Conservation (phyloP, 1,140 invertebrate species). For the Drosophila ercepeae region DNA sequence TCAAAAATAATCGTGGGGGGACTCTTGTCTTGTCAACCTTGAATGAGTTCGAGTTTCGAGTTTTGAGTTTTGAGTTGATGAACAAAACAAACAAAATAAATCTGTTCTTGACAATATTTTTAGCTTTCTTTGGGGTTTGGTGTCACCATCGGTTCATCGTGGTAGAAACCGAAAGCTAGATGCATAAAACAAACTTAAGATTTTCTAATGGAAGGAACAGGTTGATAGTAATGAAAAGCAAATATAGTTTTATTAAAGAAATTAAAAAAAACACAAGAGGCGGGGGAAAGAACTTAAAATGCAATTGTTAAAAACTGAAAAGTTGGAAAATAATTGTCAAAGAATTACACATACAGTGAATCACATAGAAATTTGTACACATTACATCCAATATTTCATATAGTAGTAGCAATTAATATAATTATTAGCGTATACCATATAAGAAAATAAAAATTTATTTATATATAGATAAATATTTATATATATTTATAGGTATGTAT, state of each 20-base stretch:
- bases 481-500: constrained; percentile 53
- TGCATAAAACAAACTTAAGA: constrained; percentile 45
- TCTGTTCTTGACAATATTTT: background rate
- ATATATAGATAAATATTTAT: constrained; percentile 62
- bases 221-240: constrained; percentile 52
- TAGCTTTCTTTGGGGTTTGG: constrained; percentile 18
- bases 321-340: constrained; percentile 37
- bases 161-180: constrained; percentile 40
- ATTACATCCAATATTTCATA: constrained; percentile 83
- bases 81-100: constrained; percentile 33
- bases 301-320: constrained; percentile 6
- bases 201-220: constrained; percentile 30
- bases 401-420: constrained; percentile 76
- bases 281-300: constrained; percentile 31
- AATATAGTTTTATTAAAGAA: constrained; percentile 3
- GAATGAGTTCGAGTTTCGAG: constrained; percentile 29
- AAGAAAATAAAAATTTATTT: constrained; percentile 61
- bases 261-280: constrained; percentile 3
- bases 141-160: constrained; percentile 19
- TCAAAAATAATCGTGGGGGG: constrained; percentile 10
- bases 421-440: constrained; percentile 72
- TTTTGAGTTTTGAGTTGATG: constrained; percentile 32
- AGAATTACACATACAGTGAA: constrained; percentile 83
- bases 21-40: constrained; percentile 5
- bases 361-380: constrained; percentile 83